phyloP scores from a whole-genome alignment of 2,797 vertebrate species.

The Tapirus indicus region DNA sequence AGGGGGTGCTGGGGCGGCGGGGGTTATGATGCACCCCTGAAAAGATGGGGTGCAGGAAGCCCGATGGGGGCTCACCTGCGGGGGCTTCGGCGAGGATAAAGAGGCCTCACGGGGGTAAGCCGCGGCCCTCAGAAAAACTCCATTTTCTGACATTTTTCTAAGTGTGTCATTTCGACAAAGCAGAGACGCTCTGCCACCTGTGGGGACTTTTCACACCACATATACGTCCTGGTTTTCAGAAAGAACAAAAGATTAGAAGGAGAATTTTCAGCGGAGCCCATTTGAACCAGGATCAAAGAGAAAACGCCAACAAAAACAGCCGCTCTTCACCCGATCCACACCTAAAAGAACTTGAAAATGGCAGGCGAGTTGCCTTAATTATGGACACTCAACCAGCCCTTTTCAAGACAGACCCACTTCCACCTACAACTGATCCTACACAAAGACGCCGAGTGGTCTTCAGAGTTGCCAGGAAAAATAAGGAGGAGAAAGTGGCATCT shows the following conservation, averaged over 20 bases:
- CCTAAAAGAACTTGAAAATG: not conserved
- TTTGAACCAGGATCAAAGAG: conserved; percentile 58
- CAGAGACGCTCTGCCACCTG: not conserved
- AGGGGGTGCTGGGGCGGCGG: fast-evolving
- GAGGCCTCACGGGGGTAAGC: fast-evolving
- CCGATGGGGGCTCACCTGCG: fast-evolving
- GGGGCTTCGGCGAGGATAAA: fast-evolving
- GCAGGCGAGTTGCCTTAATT: not conserved
- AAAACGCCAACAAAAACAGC: not conserved
- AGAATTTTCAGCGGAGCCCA: not conserved
- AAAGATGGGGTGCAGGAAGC: not conserved
- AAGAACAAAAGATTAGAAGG: not conserved
- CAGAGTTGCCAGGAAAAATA: fast-evolving
- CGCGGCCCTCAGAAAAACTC: fast-evolving
- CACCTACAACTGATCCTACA: fast-evolving
- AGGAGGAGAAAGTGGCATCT: fast-evolving
- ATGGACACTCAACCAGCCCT: not conserved
- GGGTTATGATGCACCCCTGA: fast-evolving
- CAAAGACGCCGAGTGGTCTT: fast-evolving
- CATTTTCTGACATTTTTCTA: not conserved
- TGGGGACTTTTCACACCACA: not conserved
- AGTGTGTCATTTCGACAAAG: not conserved
- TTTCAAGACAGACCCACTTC: not conserved
- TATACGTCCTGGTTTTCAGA: not conserved
- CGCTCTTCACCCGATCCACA: fast-evolving